Evolutionary conservation across 2,113 vertebrate species (phyloP).

Genomic region (Gambusia holbrooki): DNA sequence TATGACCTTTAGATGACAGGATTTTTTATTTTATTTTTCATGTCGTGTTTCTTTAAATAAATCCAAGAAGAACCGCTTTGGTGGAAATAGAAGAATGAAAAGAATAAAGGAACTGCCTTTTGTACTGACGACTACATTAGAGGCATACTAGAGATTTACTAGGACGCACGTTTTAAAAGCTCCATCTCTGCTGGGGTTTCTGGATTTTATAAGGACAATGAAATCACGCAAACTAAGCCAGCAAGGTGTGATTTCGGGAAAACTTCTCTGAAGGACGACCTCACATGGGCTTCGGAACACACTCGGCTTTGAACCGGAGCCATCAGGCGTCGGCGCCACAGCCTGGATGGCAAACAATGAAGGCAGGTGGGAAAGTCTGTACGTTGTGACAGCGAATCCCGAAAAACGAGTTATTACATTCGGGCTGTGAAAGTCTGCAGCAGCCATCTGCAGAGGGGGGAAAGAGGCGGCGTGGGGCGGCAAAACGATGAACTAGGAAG

Average conservation of each 20-base stretch:
- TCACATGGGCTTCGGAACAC: neutral
- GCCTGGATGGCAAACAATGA: constrained; percentile 17
- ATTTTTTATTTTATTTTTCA: constrained; percentile 30
- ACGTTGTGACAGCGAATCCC: constrained; percentile 2
- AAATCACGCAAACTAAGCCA: neutral
- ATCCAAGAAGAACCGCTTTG: constrained; percentile 26
- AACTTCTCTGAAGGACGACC: neutral
- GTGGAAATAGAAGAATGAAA: constrained; percentile 7
- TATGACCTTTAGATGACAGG: constrained; percentile 52
- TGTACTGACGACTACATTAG: no score
- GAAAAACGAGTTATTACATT: constrained; percentile 32
- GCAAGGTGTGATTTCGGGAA: neutral
- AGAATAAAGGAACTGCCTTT: constrained; percentile 6
- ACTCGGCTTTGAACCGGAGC: neutral
- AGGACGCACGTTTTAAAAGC: no score
- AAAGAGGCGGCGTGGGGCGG: neutral
- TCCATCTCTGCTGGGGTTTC: no score
- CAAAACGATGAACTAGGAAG: constrained; percentile 54
- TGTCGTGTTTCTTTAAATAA: constrained; percentile 32
- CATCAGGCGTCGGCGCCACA: neutral
- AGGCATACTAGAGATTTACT: no score
- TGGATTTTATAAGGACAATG: no score
- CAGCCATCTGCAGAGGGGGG: constrained; percentile 37
- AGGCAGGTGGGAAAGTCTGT: constrained; percentile 23
- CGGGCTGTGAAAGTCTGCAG: constrained; percentile 38